phyloP scores from a whole-genome alignment of 1,140 invertebrate species.

The Stegodyphus dumicola region DNA sequence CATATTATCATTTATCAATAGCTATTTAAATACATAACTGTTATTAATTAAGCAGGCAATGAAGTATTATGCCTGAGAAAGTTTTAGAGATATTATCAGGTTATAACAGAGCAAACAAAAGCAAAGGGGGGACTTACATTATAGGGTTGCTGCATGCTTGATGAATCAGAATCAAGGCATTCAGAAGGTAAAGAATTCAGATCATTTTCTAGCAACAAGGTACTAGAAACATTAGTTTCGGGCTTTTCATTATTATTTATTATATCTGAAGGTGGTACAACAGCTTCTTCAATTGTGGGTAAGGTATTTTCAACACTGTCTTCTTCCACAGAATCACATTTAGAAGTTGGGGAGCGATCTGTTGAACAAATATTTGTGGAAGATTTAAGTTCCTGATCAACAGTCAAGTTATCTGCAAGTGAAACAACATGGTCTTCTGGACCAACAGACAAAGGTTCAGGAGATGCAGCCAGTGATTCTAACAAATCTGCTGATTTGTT shows the following conservation, averaged over 20 bases:
- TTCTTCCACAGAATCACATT: constrained; percentile 18
- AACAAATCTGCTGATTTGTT: too few relatives aligned
- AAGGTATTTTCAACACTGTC: constrained; percentile 3
- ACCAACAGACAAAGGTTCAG: neutral
- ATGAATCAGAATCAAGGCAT: constrained; percentile 55
- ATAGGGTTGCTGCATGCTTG: constrained; percentile 46
- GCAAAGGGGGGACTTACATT: constrained; percentile 49
- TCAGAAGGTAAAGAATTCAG: constrained; percentile 30
- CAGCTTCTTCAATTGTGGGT: neutral
- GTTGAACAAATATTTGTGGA: constrained; percentile 4
- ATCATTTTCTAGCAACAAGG: constrained; percentile 33
- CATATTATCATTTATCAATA: too few relatives aligned
- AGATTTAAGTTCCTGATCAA: constrained; percentile 15
- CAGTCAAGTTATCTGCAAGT: neutral
- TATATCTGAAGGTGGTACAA: constrained; percentile 8
- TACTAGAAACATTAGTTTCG: constrained; percentile 35
- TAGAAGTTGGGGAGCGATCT: constrained; percentile 7
- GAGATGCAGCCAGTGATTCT: too few relatives aligned
- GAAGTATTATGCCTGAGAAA: neutral
- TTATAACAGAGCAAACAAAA: neutral
- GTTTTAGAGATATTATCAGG: neutral
- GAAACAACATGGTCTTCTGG: neutral
- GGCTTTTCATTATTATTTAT: constrained; percentile 28
- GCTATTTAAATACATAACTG: neutral
- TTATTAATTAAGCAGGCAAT: neutral